Conservation (phyloP, 2,113 vertebrate genomes). For the Campylomormyrus tamandua region DNA sequence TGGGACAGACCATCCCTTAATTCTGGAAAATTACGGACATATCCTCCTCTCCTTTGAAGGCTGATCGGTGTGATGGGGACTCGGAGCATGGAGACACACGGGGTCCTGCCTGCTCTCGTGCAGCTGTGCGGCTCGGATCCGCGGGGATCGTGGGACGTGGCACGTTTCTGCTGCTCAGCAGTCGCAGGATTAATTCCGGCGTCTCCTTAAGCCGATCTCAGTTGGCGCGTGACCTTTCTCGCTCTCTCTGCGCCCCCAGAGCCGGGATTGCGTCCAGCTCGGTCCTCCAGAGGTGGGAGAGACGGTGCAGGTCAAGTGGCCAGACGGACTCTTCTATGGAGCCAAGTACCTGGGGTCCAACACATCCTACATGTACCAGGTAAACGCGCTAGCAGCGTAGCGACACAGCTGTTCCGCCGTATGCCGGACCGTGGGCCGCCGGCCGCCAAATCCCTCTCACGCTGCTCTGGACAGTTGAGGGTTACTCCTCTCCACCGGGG, state of each 20-base stretch:
- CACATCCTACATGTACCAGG: constrained; percentile 84
- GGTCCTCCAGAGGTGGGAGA: constrained; percentile 87
- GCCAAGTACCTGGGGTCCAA: constrained; percentile 88
- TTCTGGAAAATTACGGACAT: not conserved
- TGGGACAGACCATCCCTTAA: not conserved
- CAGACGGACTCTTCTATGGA: constrained; percentile 89
- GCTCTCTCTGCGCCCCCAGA: constrained; percentile 59
- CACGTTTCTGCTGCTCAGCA: not conserved
- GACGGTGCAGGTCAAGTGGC: constrained; percentile 90
- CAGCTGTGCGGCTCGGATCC: not conserved
- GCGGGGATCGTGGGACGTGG: not conserved
- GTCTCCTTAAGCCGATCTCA: not conserved
- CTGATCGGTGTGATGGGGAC: not conserved
- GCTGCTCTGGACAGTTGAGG: not conserved
- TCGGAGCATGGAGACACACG: not conserved
- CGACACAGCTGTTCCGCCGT: too few species aligned
- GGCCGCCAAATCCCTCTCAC: too few species aligned
- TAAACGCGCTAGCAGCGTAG: constrained; percentile 40
- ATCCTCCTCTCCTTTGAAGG: not conserved
- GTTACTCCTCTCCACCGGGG: not conserved
- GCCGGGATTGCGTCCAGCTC: constrained; percentile 79
- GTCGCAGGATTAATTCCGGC: not conserved
- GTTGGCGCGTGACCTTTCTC: not conserved
- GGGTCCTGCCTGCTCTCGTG: not conserved
- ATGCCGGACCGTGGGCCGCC: not conserved